phyloP scores from a whole-genome alignment of 2,113 vertebrate genomes.

The Carassius gibelio region DNA sequence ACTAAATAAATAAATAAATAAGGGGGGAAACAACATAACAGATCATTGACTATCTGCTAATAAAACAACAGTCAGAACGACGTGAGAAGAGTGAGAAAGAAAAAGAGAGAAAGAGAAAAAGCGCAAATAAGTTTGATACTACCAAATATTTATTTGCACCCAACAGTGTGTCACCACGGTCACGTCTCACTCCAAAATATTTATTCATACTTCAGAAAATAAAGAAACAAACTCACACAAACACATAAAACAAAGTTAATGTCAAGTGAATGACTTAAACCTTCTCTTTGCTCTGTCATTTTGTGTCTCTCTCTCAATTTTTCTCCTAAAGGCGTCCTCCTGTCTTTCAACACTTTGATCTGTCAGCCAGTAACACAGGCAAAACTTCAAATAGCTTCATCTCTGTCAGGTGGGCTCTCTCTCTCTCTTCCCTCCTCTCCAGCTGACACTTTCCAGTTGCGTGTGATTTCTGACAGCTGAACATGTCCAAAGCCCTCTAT shows the following conservation, averaged over 20 bases:
- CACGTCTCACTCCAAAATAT: constrained; percentile 38
- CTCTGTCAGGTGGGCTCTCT: constrained; percentile 33
- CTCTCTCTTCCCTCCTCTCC: constrained; percentile 21
- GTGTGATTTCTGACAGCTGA: constrained; percentile 33
- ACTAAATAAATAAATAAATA: background rate
- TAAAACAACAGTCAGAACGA: background rate
- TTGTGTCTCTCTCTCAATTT: constrained; percentile 6
- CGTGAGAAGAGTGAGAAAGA: background rate
- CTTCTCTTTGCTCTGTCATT: constrained; percentile 42
- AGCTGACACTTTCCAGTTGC: background rate
- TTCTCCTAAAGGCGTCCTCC: constrained; percentile 15
- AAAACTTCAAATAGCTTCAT: constrained; percentile 43
- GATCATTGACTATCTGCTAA: background rate
- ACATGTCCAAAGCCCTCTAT: constrained; percentile 36
- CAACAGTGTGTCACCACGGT: background rate
- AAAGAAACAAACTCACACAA: constrained; percentile 42
- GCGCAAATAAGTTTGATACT: background rate
- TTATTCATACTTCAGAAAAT: constrained; percentile 57
- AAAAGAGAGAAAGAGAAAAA: background rate
- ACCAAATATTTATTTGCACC: background rate
- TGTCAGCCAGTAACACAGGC: constrained; percentile 27
- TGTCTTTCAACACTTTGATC: constrained; percentile 41
- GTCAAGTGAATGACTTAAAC: constrained; percentile 59
- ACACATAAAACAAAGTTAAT: constrained; percentile 56
- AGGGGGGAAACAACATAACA: background rate